Conservation (phyloP, 2,888 invertebrate genomes). For the Athetis lepigone region DNA sequence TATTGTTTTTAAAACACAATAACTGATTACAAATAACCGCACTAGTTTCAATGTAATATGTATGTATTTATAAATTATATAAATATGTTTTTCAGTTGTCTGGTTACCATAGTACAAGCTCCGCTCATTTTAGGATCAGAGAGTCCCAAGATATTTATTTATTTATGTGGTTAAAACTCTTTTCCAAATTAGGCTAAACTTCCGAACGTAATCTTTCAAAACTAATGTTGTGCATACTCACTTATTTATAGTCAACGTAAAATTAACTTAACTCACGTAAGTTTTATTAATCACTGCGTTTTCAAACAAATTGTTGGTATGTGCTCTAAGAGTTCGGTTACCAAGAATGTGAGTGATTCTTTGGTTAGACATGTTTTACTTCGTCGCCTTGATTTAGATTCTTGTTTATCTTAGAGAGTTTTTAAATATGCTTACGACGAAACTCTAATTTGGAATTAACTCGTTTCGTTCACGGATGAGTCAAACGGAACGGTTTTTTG, state of each 20-base stretch:
- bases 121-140: too few species aligned
- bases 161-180: too few species aligned
- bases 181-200: too few species aligned
- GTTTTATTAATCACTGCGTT: slow-evolving; percentile 82
- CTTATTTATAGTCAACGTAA: slow-evolving; percentile 81
- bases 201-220: slow-evolving; percentile 85
- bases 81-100: too few species aligned
- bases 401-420: slow-evolving; percentile 60
- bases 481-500: slow-evolving; percentile 19
- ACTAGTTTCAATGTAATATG: too few species aligned
- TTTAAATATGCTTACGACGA: slow-evolving; percentile 59
- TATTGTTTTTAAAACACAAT: too few species aligned
- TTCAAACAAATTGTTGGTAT: slow-evolving; percentile 83
- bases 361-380: slow-evolving; percentile 55
- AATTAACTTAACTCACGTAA: slow-evolving; percentile 86
- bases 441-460: slow-evolving; percentile 56
- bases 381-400: slow-evolving; percentile 62
- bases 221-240: slow-evolving; percentile 75
- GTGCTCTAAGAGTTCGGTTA: slow-evolving; percentile 73
- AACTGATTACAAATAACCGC: too few species aligned
- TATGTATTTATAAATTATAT: too few species aligned
- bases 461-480: slow-evolving; percentile 45
- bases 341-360: slow-evolving; percentile 62
- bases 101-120: too few species aligned
- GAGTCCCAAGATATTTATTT: too few species aligned